phyloP scores from a whole-genome alignment of 2,113 vertebrate genomes.

The Mormyrus lacerda region DNA sequence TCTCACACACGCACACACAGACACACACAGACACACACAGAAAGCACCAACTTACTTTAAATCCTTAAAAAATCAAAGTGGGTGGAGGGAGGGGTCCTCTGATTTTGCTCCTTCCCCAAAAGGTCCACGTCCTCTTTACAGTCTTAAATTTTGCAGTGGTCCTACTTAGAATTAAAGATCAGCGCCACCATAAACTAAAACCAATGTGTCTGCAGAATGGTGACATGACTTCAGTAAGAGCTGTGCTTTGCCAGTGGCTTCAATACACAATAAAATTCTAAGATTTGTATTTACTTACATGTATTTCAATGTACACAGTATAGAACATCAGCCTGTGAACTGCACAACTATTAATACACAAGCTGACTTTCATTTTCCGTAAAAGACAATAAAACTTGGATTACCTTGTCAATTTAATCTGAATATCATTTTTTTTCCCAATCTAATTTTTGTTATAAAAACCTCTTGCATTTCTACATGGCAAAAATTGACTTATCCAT shows the following conservation, averaged over 20 bases:
- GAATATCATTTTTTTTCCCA: slow-evolving; percentile 34
- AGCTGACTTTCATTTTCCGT: slow-evolving; percentile 95
- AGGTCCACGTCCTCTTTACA: not conserved
- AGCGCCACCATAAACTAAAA: not conserved
- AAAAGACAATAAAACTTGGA: slow-evolving; percentile 88
- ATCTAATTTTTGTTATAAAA: slow-evolving; percentile 89
- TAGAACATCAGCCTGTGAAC: not conserved
- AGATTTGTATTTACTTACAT: not conserved
- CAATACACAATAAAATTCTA: not conserved
- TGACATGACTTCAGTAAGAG: not conserved
- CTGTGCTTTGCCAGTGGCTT: not conserved
- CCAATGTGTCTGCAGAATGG: not conserved
- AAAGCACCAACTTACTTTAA: not conserved
- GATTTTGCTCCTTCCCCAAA: not conserved
- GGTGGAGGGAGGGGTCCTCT: not conserved
- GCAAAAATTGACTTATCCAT: slow-evolving; percentile 56
- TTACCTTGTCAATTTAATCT: slow-evolving; percentile 87
- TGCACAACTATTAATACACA: slow-evolving; percentile 80
- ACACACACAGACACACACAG: no score
- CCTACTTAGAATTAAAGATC: not conserved
- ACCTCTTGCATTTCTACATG: slow-evolving; percentile 70
- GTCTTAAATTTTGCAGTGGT: not conserved
- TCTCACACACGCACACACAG: not conserved
- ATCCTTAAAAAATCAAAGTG: not conserved
- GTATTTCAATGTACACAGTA: not conserved